Conservation (phyloP, 2,797 vertebrate genomes). For the Clamator glandarius region DNA sequence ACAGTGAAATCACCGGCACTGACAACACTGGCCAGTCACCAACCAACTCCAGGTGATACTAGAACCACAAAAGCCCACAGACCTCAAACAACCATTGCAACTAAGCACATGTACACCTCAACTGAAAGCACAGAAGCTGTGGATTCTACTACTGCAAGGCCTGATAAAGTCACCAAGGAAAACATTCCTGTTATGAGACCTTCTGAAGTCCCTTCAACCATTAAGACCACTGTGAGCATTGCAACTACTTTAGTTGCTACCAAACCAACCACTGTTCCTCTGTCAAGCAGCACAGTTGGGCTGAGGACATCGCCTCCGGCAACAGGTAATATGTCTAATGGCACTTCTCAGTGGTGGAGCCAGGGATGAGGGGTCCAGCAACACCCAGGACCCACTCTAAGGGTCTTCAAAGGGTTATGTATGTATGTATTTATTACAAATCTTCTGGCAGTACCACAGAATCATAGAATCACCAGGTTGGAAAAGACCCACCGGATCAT, state of each 20-base stretch:
- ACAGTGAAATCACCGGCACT: conserved; percentile 23
- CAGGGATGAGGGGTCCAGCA: background rate
- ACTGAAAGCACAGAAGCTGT: conserved; percentile 51
- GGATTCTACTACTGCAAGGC: conserved; percentile 68
- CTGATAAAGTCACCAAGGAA: conserved; percentile 30
- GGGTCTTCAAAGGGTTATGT: background rate
- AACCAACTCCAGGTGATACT: conserved; percentile 15
- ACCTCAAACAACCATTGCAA: conserved; percentile 43
- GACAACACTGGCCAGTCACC: background rate
- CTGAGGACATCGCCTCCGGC: conserved; percentile 16
- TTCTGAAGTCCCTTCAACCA: conserved; percentile 58
- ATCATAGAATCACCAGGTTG: no score
- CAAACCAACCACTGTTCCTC: conserved; percentile 47
- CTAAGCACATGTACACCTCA: conserved; percentile 28
- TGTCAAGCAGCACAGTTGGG: conserved; percentile 44
- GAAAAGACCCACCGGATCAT: no score
- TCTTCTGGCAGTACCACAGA: no score
- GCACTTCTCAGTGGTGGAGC: background rate
- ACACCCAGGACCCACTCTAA: background rate
- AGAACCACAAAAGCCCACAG: conserved; percentile 25
- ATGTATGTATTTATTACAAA: background rate
- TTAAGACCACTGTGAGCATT: conserved; percentile 50
- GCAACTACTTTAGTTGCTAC: conserved; percentile 66
- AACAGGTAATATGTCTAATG: conserved; percentile 71
- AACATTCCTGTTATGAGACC: conserved; percentile 46